Evolutionary conservation across 2,888 invertebrate species (phyloP).

Genomic region (Herminia tarsipennalis): DNA sequence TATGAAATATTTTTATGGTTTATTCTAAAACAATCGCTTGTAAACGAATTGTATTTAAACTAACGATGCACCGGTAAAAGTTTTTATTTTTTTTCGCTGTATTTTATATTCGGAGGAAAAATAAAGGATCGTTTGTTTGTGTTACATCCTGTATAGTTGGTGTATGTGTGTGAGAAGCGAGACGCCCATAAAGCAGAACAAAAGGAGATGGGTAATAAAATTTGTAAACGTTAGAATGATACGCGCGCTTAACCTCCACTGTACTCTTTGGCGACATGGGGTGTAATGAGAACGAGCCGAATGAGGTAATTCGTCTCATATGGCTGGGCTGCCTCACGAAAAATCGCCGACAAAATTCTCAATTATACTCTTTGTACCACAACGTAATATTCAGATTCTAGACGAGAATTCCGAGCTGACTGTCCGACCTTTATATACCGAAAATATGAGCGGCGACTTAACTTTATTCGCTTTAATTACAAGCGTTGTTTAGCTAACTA

Average conservation of each 20-base stretch:
- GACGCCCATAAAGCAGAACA: slow-evolving; percentile 63
- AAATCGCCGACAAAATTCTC: slow-evolving; percentile 45
- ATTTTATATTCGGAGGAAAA: slow-evolving; percentile 16
- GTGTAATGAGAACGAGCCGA: slow-evolving; percentile 69
- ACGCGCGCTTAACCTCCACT: slow-evolving; percentile 78
- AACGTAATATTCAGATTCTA: slow-evolving; percentile 26
- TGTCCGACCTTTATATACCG: slow-evolving; percentile 24
- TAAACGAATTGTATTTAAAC: slow-evolving; percentile 36
- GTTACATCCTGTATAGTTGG: slow-evolving; percentile 39
- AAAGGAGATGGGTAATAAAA: slow-evolving; percentile 79
- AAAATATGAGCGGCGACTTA: slow-evolving; percentile 36
- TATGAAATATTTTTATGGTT: slow-evolving; percentile 11
- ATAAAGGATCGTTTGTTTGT: slow-evolving; percentile 14
- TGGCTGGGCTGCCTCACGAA: slow-evolving; percentile 46
- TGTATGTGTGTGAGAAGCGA: slow-evolving; percentile 37
- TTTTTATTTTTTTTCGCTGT: slow-evolving; percentile 22
- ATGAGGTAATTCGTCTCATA: slow-evolving; percentile 64
- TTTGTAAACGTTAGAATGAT: slow-evolving; percentile 80
- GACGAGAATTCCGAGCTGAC: slow-evolving; percentile 25
- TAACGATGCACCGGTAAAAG: slow-evolving; percentile 22
- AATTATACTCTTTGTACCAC: slow-evolving; percentile 24
- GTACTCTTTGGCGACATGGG: slow-evolving; percentile 61
- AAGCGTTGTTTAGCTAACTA: slow-evolving; percentile 34
- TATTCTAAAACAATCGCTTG: slow-evolving; percentile 33
- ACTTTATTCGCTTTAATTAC: slow-evolving; percentile 41